Conservation (phyloP, 2,797 vertebrate genomes). For the Semotilus atromaculatus region DNA sequence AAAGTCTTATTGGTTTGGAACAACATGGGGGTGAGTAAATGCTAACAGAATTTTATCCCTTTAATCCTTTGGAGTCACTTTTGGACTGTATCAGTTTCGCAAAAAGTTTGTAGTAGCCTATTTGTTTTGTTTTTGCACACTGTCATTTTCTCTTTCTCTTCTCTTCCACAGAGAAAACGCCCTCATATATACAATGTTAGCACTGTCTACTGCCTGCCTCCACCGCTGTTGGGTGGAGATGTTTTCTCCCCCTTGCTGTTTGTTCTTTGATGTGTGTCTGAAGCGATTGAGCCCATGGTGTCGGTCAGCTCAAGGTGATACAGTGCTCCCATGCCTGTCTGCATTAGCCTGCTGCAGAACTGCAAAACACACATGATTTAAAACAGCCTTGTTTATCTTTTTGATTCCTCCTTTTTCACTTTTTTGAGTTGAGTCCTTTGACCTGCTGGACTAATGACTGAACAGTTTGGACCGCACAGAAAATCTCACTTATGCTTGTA, state of each 20-base stretch:
- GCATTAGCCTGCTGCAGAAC: slow-evolving; percentile 3
- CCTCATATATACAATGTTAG: background rate
- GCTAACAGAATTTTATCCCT: background rate
- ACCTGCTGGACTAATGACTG: background rate
- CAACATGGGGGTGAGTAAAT: too few species aligned
- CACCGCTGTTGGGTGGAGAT: background rate
- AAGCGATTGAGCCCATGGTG: slow-evolving; percentile 14
- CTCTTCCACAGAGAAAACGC: background rate
- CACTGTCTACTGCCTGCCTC: background rate
- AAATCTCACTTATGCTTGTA: background rate
- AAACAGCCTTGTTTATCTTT: background rate
- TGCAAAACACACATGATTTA: slow-evolving; percentile 16
- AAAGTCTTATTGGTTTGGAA: too few species aligned
- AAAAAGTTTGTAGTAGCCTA: background rate
- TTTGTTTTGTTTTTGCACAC: background rate
- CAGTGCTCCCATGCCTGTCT: slow-evolving; percentile 30
- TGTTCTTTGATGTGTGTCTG: slow-evolving; percentile 29
- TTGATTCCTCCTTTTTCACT: background rate
- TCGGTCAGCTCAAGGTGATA: slow-evolving; percentile 51
- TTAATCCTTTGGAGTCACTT: background rate
- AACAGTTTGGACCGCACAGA: background rate
- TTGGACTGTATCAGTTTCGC: background rate
- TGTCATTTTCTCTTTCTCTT: background rate
- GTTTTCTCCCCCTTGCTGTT: slow-evolving; percentile 3
- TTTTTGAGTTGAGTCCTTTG: background rate